A percentile compares a stretch with the other conserved stretches of the same genome.
Evolutionary conservation across 2,113 vertebrate species (phyloP).

Genomic region (Urocynchramus pylzowi): DNA sequence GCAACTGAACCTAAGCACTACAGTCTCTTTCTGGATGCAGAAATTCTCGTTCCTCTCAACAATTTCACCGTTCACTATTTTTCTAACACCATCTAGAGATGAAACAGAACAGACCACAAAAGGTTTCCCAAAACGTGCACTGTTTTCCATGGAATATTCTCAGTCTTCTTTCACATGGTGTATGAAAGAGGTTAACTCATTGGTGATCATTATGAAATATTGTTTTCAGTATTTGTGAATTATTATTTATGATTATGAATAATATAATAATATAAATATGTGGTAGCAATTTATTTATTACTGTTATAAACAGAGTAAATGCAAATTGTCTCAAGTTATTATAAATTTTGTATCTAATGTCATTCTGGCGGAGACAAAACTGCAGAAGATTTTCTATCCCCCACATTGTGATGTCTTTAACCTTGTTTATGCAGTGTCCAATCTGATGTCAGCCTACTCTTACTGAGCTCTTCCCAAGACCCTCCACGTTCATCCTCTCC

Average conservation of each 20-base stretch:
- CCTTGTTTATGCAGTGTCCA: neutral
- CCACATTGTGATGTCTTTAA: neutral
- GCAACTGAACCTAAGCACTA: neutral
- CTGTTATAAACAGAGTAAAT: neutral
- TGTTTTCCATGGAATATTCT: neutral
- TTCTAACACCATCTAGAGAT: neutral
- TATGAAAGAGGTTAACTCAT: neutral
- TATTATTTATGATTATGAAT: neutral
- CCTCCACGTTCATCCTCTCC: neutral
- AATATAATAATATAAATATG: neutral
- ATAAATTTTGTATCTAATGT: neutral
- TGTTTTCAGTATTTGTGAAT: neutral
- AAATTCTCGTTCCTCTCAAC: neutral
- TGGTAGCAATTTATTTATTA: neutral
- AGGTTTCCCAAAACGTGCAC: neutral
- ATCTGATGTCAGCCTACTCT: neutral
- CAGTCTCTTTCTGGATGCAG: neutral
- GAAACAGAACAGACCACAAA: neutral
- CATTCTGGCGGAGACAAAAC: neutral
- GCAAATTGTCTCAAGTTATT: neutral
- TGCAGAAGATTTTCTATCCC: neutral
- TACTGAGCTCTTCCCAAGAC: neutral
- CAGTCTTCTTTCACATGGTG: neutral
- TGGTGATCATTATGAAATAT: neutral
- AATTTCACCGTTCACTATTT: neutral